Conservation (phyloP, 1,140 invertebrate species). For the Chelonus insularis region DNA sequence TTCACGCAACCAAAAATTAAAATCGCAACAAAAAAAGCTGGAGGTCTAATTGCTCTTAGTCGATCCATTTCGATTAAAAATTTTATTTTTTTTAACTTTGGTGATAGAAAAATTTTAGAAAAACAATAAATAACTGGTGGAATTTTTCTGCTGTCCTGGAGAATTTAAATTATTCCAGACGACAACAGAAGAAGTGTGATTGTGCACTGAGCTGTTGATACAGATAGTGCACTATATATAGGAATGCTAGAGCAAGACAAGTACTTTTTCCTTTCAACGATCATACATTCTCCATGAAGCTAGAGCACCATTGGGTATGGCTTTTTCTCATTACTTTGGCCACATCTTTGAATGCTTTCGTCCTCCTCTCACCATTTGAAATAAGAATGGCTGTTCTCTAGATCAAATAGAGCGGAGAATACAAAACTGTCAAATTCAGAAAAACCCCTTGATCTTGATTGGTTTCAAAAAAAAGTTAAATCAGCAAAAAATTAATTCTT, state of each 20-base stretch:
- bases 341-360: conserved; percentile 39
- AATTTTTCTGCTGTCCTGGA: too few species aligned
- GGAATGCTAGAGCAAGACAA: conserved; percentile 42
- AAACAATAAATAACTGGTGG: too few species aligned
- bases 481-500: too few species aligned
- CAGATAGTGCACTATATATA: conserved; percentile 58
- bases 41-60: conserved; percentile 12
- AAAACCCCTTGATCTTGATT: too few species aligned
- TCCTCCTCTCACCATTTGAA: conserved; percentile 23
- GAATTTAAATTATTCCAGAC: conserved; percentile 9
- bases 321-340: conserved; percentile 37
- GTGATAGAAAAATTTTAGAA: too few species aligned
- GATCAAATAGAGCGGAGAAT: conserved; percentile 62
- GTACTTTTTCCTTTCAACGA: conserved; percentile 48
- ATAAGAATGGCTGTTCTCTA: conserved; percentile 24
- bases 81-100: not conserved
- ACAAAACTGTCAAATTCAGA: conserved; percentile 54
- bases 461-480: too few species aligned
- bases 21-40: not conserved
- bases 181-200: conserved; percentile 42
- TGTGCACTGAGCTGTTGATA: conserved; percentile 49
- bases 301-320: conserved; percentile 38
- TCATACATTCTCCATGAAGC: conserved; percentile 54
- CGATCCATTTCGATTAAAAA: not conserved
- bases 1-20: conserved; percentile 15